Evolutionary conservation across 2,888 invertebrate genomes (phyloP).

Genomic region (Chironomus tentans): DNA sequence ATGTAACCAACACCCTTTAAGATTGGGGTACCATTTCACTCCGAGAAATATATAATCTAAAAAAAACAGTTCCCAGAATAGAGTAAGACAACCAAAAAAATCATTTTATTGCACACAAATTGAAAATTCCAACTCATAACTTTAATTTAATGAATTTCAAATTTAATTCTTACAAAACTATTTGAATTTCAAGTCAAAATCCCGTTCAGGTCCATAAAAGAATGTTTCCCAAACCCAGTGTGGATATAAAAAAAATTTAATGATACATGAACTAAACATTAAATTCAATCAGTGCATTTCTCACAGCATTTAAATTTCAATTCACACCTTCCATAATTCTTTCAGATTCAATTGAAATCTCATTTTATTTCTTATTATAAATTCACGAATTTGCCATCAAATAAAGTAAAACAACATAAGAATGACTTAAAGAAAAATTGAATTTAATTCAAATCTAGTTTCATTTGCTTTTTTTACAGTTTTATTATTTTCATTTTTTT

Average conservation of each 20-base stretch:
- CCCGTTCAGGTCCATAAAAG: too few species aligned
- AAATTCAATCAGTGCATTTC: background rate
- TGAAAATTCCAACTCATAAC: too few species aligned
- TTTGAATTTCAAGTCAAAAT: too few species aligned
- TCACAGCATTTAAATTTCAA: background rate
- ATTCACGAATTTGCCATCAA: background rate
- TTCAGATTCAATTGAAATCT: background rate
- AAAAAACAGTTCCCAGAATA: too few species aligned
- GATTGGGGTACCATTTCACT: too few species aligned
- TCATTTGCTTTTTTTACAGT: background rate
- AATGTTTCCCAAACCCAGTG: background rate
- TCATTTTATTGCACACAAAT: too few species aligned
- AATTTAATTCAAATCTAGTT: background rate
- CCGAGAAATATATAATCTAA: too few species aligned
- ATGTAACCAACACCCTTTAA: too few species aligned
- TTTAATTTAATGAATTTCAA: too few species aligned
- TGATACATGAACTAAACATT: background rate
- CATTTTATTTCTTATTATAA: background rate
- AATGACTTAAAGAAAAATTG: background rate
- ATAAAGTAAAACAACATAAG: background rate
- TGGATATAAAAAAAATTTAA: background rate
- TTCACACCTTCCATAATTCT: background rate
- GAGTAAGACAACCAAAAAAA: too few species aligned
- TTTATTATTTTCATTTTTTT: background rate
- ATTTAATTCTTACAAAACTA: too few species aligned